Evolutionary conservation across 2,113 vertebrate species (phyloP).

Genomic region (Ploceus nigricollis): DNA sequence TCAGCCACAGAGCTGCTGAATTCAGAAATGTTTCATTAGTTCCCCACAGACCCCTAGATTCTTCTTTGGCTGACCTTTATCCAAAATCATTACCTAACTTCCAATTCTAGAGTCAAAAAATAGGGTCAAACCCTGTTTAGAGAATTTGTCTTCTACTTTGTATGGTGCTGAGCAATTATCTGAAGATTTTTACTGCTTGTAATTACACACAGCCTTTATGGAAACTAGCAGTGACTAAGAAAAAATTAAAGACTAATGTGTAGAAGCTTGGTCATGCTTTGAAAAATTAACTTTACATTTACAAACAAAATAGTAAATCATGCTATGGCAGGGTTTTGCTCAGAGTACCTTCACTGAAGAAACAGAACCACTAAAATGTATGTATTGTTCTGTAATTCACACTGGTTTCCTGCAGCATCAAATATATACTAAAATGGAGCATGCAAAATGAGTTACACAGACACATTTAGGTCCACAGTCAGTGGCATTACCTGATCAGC

Average conservation of each 20-base stretch:
- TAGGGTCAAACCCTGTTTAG: neutral
- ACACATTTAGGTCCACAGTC: neutral
- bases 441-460: neutral
- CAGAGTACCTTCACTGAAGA: neutral
- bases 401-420: neutral
- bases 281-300: neutral
- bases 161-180: neutral
- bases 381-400: neutral
- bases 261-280: neutral
- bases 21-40: neutral
- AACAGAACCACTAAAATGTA: neutral
- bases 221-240: neutral
- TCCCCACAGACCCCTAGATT: neutral
- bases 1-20: neutral
- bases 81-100: neutral
- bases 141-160: neutral
- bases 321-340: neutral
- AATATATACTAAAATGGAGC: neutral
- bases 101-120: neutral
- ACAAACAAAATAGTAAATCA: neutral
- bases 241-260: neutral
- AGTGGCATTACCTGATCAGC: conserved; percentile 87
- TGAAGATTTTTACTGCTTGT: neutral
- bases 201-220: neutral
- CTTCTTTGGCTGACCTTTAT: neutral